These are phyloP conservation scores for Galerucella nymphaeae DNA, from an alignment of 2,888 invertebrate genomes.

Conservation along the genomic window DNA sequence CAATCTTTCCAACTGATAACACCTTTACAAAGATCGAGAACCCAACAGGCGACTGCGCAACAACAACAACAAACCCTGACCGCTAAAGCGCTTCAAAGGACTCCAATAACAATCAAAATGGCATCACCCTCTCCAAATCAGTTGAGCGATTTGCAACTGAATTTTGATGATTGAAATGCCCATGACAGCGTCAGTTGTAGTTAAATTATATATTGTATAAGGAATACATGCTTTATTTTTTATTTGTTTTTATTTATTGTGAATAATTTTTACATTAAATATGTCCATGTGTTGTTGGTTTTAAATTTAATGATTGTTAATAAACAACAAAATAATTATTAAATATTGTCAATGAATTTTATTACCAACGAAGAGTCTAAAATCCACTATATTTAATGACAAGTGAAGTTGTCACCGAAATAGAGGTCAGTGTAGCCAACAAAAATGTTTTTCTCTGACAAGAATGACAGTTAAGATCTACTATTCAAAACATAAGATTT, in stretches of 20 bases:
- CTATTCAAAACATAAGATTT: no score
- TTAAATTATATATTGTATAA: slow-evolving; percentile 24
- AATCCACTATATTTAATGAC: no score
- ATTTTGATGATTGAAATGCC: slow-evolving; percentile 57
- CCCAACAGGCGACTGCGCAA: slow-evolving; percentile 52
- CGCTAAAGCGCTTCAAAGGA: slow-evolving; percentile 59
- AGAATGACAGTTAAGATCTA: no score
- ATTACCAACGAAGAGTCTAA: not conserved
- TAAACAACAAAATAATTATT: slow-evolving; percentile 56
- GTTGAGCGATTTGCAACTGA: slow-evolving; percentile 63
- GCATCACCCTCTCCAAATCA: slow-evolving; percentile 63
- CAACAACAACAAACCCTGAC: slow-evolving; percentile 56
- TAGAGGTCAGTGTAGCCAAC: no score
- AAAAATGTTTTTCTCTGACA: no score
- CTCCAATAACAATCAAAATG: slow-evolving; percentile 64
- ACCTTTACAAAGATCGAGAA: slow-evolving; percentile 60
- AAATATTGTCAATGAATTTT: not conserved
- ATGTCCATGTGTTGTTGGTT: slow-evolving; percentile 55
- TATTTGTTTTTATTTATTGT: slow-evolving; percentile 34
- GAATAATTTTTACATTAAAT: slow-evolving; percentile 33
- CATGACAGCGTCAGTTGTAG: slow-evolving; percentile 29
- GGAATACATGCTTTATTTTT: slow-evolving; percentile 50
- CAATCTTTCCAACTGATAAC: slow-evolving; percentile 62
- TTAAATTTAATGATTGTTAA: slow-evolving; percentile 53
- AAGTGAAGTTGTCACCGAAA: no score